These are phyloP conservation scores for Sisor rabdophorus DNA, from an alignment of 2,113 vertebrate genomes.

Conservation along the genomic window DNA sequence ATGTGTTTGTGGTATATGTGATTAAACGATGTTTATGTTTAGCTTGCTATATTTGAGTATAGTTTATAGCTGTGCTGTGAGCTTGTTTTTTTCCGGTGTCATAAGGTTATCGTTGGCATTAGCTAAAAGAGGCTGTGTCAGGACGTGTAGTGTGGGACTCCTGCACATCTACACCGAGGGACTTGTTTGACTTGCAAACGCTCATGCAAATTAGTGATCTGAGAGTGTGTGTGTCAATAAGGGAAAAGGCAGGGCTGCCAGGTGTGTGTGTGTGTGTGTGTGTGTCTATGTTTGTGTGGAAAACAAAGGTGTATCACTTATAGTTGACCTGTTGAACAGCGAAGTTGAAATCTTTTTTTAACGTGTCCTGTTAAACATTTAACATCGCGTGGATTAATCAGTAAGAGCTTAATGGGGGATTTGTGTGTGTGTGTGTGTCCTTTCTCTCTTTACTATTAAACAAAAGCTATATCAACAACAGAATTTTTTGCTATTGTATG, in stretches of 20 bases:
- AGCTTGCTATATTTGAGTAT: background rate
- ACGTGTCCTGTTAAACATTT: slow-evolving; percentile 24
- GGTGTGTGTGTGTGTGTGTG: slow-evolving; percentile 26
- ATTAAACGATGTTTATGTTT: slow-evolving; percentile 2
- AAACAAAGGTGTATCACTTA: slow-evolving; percentile 22
- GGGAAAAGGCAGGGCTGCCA: slow-evolving; percentile 34
- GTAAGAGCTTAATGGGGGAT: background rate
- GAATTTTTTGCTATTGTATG: background rate
- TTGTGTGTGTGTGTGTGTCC: background rate
- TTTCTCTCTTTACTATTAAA: slow-evolving; percentile 1
- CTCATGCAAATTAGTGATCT: slow-evolving; percentile 43
- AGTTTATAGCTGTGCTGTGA: background rate
- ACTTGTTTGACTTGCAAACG: slow-evolving; percentile 49
- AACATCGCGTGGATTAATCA: slow-evolving; percentile 14
- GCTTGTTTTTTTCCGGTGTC: background rate
- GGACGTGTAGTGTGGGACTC: slow-evolving; percentile 23
- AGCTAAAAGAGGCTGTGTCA: background rate
- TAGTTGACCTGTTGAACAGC: background rate
- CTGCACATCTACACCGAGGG: slow-evolving; percentile 17
- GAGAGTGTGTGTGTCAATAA: slow-evolving; percentile 45
- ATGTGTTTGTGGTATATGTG: background rate
- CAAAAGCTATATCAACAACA: background rate
- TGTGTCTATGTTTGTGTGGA: slow-evolving; percentile 12
- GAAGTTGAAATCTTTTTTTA: slow-evolving; percentile 15
- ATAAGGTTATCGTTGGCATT: slow-evolving; percentile 10